These are phyloP conservation scores for Crocidura indochinensis DNA, from an alignment of 2,797 vertebrate species.

Conservation along the genomic window DNA sequence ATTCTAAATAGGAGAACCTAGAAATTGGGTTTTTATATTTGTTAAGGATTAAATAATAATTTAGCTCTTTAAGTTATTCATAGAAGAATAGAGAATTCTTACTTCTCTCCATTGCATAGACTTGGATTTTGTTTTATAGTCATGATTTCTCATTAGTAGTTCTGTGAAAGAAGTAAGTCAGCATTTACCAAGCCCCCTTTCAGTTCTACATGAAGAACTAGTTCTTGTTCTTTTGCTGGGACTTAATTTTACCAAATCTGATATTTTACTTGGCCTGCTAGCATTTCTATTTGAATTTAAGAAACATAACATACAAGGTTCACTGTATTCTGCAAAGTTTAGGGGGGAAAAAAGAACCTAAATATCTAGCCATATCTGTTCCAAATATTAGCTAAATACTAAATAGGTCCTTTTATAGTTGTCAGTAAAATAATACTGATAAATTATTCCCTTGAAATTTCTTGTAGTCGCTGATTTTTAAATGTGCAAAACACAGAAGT, in stretches of 20 bases:
- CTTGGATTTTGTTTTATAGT: conserved; percentile 69
- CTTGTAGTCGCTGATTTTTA: conserved; percentile 61
- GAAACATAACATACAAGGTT: conserved; percentile 87
- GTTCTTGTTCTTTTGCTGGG: conserved; percentile 78
- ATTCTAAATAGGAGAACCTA: conserved; percentile 14
- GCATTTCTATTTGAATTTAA: conserved; percentile 87
- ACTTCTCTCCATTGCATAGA: conserved; percentile 45
- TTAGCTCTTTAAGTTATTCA: conserved; percentile 22
- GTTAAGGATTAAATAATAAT: conserved; percentile 46
- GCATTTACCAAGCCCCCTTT: conserved; percentile 64
- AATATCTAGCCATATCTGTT: conserved; percentile 74
- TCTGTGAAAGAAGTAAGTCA: conserved; percentile 64
- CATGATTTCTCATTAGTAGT: conserved; percentile 62
- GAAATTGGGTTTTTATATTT: conserved; percentile 32
- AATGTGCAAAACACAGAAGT: conserved; percentile 5
- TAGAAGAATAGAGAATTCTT: conserved; percentile 72
- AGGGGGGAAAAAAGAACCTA: conserved; percentile 71
- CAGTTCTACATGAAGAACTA: conserved; percentile 77
- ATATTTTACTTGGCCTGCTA: conserved; percentile 88
- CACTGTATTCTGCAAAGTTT: conserved; percentile 80
- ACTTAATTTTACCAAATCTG: conserved; percentile 79
- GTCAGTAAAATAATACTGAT: conserved; percentile 69
- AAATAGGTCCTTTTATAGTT: conserved; percentile 75
- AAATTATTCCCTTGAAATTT: conserved; percentile 72
- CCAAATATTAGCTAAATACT: conserved; percentile 80